These are phyloP conservation scores for Gobius niger DNA, from an alignment of 2,113 vertebrate genomes.

Conservation along the genomic window DNA sequence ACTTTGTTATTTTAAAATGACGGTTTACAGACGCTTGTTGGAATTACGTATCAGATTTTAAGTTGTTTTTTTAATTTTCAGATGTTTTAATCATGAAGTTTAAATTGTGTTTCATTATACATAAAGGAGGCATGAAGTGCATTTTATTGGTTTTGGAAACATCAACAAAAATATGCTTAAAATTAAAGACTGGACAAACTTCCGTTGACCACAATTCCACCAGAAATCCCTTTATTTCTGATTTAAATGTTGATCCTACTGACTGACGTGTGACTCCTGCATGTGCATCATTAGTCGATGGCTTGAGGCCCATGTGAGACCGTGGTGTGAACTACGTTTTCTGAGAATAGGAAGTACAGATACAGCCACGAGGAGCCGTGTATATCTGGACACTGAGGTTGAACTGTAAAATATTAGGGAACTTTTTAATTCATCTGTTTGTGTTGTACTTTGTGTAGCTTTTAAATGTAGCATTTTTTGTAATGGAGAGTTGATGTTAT, in stretches of 20 bases:
- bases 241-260: background rate
- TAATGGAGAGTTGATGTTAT: constrained; percentile 13
- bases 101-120: constrained; percentile 5
- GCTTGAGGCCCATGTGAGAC: background rate
- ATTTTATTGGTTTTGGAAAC: no score
- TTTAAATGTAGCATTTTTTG: constrained; percentile 24
- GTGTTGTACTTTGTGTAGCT: constrained; percentile 45
- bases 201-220: background rate
- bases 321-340: background rate
- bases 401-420: constrained; percentile 5
- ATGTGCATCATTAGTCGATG: background rate
- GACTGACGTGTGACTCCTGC: background rate
- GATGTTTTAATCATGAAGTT: constrained; percentile 37
- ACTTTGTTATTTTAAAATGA: constrained; percentile 24
- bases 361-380: background rate
- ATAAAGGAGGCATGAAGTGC: background rate
- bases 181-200: background rate
- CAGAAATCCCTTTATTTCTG: background rate
- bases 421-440: constrained; percentile 33
- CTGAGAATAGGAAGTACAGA: background rate
- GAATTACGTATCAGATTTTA: constrained; percentile 14
- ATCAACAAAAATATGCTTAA: no score
- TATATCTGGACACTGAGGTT: constrained; percentile 4
- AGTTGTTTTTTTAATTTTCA: background rate
- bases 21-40: constrained; percentile 21